Evolutionary conservation across 2,888 invertebrate species (phyloP).

Genomic region (Zaprionus lineosus): DNA sequence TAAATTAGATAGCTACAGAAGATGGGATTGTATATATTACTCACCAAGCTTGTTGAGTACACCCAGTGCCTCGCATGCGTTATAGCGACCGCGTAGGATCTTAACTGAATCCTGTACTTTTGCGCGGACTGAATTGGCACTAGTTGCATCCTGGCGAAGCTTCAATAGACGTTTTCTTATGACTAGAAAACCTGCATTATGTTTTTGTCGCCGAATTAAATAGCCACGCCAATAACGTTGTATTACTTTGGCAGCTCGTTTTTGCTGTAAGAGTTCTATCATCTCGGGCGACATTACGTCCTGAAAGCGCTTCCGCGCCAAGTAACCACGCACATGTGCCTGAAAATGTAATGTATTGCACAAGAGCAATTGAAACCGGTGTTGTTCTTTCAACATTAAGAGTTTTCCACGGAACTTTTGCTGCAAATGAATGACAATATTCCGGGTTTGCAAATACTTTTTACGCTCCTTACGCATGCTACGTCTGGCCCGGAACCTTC

Average conservation of each 20-base stretch:
- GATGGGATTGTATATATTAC: constrained; percentile 3
- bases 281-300: constrained; percentile 83
- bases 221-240: constrained; percentile 86
- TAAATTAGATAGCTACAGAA: background rate
- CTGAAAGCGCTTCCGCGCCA: constrained; percentile 84
- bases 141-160: constrained; percentile 61
- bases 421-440: constrained; percentile 72
- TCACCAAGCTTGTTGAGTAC: constrained; percentile 80
- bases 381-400: constrained; percentile 81
- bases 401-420: constrained; percentile 83
- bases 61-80: constrained; percentile 75
- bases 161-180: constrained; percentile 75
- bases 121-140: constrained; percentile 73
- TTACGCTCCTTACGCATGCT: constrained; percentile 59
- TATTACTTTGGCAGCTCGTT: constrained; percentile 86
- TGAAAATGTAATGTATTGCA: constrained; percentile 60
- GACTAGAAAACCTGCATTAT: constrained; percentile 59
- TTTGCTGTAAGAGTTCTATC: constrained; percentile 82
- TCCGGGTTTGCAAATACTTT: constrained; percentile 60
- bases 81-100: constrained; percentile 78
- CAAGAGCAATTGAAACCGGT: constrained; percentile 55
- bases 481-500: constrained; percentile 69
- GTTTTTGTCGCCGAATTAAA: constrained; percentile 75
- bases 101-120: constrained; percentile 79
- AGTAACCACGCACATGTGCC: constrained; percentile 83